phyloP scores from a whole-genome alignment of 2,888 invertebrate genomes.

The Himalopsyche tibetana region DNA sequence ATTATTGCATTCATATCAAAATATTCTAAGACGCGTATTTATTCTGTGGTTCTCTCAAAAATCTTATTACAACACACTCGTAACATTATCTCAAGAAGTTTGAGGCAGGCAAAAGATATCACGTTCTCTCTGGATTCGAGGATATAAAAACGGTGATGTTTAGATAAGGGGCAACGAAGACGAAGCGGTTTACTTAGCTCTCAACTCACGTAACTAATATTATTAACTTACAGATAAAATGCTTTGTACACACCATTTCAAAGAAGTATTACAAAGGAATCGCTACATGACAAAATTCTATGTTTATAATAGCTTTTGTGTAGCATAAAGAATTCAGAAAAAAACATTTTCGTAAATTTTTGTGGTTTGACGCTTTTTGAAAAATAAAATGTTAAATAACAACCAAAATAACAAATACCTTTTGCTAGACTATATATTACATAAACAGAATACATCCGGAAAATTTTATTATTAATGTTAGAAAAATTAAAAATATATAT shows the following conservation, averaged over 20 bases:
- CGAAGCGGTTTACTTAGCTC: slow-evolving; percentile 23
- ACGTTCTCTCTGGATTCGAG: slow-evolving; percentile 32
- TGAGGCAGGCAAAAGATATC: slow-evolving; percentile 21
- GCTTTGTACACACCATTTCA: slow-evolving; percentile 32
- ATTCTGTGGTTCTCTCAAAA: not conserved
- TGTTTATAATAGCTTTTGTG: slow-evolving; percentile 16
- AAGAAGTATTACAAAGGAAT: slow-evolving; percentile 41
- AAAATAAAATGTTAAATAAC: too few species aligned
- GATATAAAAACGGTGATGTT: slow-evolving; percentile 41
- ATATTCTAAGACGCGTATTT: not conserved
- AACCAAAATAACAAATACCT: too few species aligned
- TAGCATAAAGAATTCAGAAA: not conserved
- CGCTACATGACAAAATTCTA: slow-evolving; percentile 8
- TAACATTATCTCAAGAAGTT: not conserved
- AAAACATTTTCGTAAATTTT: too few species aligned
- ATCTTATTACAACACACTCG: slow-evolving; percentile 20
- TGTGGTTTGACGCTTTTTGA: too few species aligned
- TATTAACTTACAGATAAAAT: slow-evolving; percentile 57
- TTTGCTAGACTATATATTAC: too few species aligned
- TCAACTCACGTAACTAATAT: slow-evolving; percentile 58
- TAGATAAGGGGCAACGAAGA: slow-evolving; percentile 34
- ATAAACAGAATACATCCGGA: too few species aligned
- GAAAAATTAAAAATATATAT: too few species aligned
- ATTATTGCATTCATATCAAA: not conserved
- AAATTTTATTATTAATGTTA: too few species aligned